Conservation (phyloP, 1,140 invertebrate genomes). For the Himalopsyche phryganea region DNA sequence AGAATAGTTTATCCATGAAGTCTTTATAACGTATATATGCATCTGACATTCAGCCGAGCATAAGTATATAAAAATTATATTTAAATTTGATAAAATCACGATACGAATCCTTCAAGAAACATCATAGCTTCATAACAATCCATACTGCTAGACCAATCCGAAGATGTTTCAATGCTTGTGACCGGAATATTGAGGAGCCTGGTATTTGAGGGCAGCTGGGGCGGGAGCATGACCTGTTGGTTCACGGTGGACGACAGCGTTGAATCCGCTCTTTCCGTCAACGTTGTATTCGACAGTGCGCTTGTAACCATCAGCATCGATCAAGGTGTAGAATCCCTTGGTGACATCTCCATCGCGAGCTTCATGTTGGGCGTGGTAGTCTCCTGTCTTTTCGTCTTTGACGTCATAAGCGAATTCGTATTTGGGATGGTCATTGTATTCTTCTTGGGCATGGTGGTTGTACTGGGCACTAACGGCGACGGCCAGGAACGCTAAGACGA, state of each 20-base stretch:
- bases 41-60: too few species aligned
- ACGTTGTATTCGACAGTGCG: conserved; percentile 52
- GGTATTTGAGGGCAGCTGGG: not conserved
- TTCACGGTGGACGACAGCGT: conserved; percentile 49
- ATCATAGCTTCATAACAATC: too few species aligned
- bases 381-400: conserved; percentile 38
- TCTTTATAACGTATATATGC: too few species aligned
- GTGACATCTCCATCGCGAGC: conserved; percentile 40
- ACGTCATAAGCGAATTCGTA: conserved; percentile 38
- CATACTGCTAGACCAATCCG: too few species aligned
- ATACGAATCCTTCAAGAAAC: too few species aligned
- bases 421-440: conserved; percentile 15
- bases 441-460: too few species aligned
- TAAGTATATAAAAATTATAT: too few species aligned
- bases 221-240: conserved; percentile 21
- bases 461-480: too few species aligned
- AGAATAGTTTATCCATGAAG: too few species aligned
- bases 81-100: too few species aligned
- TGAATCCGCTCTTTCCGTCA: conserved; percentile 47
- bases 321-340: conserved; percentile 43
- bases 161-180: too few species aligned
- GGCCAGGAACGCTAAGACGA: too few species aligned
- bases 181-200: not conserved
- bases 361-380: conserved; percentile 39
- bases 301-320: conserved; percentile 50